phyloP scores from a whole-genome alignment of 2,797 vertebrate genomes.

The Pseudotriccus pelzelni region DNA sequence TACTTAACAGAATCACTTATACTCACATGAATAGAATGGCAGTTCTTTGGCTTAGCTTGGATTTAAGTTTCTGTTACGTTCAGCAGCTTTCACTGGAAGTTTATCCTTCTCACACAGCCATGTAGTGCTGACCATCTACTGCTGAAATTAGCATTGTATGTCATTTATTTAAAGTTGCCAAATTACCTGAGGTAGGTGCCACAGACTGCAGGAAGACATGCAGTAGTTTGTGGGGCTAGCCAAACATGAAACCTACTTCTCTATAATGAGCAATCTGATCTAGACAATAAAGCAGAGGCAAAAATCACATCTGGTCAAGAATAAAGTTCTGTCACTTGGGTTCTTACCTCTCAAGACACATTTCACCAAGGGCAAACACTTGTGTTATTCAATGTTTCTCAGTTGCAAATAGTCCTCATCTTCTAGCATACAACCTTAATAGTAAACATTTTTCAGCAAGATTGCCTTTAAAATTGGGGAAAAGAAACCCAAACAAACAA shows the following conservation, averaged over 20 bases:
- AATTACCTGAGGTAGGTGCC: neutral
- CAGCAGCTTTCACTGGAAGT: neutral
- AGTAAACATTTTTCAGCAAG: neutral
- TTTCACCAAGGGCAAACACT: neutral
- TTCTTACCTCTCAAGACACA: neutral
- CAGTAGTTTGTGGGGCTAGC: neutral
- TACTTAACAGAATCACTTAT: neutral
- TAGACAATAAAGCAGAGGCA: neutral
- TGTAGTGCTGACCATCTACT: fast-evolving
- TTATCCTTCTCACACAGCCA: neutral
- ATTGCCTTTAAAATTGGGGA: neutral
- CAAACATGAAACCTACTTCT: neutral
- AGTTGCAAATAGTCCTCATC: neutral
- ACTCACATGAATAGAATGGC: neutral
- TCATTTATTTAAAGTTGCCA: neutral
- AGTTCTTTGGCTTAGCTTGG: neutral
- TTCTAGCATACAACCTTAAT: neutral
- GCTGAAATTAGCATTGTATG: neutral
- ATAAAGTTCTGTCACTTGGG: neutral
- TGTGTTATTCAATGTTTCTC: neutral
- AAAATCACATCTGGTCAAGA: neutral
- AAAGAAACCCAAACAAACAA: neutral
- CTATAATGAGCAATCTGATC: neutral
- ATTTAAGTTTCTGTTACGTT: neutral
- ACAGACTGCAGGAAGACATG: neutral